Evolutionary conservation across 2,888 invertebrate species (phyloP).

Genomic region (Nemotelus pantherinus): DNA sequence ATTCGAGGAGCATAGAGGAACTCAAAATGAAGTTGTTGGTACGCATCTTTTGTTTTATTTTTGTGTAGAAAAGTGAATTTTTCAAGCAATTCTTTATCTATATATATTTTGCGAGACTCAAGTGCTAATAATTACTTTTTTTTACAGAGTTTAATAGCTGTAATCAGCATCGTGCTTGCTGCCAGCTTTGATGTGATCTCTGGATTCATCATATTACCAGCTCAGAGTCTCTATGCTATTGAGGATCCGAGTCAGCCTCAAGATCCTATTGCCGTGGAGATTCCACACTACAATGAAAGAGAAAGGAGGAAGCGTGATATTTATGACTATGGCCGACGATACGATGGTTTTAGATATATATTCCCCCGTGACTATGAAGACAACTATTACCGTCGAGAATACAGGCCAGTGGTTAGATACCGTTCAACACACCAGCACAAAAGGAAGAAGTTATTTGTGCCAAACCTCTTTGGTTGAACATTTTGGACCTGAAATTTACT

Average conservation of each 20-base stretch:
- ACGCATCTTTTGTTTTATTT: not conserved
- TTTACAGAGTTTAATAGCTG: not conserved
- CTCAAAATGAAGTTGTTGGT: conserved; percentile 31
- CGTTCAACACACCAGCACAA: not conserved
- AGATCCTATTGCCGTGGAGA: not conserved
- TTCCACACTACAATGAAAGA: not conserved
- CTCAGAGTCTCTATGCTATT: not conserved
- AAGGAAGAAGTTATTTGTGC: conserved; percentile 43
- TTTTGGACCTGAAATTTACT: not conserved
- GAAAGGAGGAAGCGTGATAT: not conserved
- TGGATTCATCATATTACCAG: conserved; percentile 7
- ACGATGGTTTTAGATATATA: conserved; percentile 34
- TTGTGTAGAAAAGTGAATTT: not conserved
- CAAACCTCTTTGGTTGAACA: conserved; percentile 38
- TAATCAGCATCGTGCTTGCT: not conserved
- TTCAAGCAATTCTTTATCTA: not conserved
- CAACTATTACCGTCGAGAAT: not conserved
- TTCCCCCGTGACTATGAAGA: conserved; percentile 22
- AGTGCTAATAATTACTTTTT: not conserved
- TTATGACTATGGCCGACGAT: conserved; percentile 17
- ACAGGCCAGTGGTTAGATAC: not conserved
- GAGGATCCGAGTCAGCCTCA: not conserved
- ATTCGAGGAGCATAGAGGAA: not conserved
- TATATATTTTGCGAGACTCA: not conserved
- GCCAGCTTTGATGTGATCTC: not conserved